Evolutionary conservation across 2,797 vertebrate species (phyloP).

Genomic region (Epinephelus coioides): DNA sequence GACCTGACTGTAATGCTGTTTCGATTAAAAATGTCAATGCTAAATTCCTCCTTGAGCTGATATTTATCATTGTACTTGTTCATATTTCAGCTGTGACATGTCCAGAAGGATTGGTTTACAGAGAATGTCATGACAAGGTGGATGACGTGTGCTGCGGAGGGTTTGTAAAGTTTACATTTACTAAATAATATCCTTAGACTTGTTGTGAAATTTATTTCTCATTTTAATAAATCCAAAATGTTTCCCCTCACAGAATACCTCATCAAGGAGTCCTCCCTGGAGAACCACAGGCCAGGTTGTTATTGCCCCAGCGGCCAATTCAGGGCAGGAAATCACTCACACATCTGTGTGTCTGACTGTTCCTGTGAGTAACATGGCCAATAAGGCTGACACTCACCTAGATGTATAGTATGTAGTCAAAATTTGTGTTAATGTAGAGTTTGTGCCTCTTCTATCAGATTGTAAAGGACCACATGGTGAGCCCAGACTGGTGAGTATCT

Average conservation of each 20-base stretch:
- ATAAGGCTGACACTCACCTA: background rate
- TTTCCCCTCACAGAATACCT: conserved; percentile 23
- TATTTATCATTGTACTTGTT: background rate
- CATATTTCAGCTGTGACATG: conserved; percentile 71
- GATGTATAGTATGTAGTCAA: background rate
- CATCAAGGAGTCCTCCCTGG: conserved; percentile 24
- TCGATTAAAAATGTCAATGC: background rate
- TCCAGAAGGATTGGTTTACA: conserved; percentile 67
- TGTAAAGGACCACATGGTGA: conserved; percentile 81
- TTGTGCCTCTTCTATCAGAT: conserved; percentile 51
- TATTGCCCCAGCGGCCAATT: conserved; percentile 72
- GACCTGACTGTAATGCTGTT: background rate
- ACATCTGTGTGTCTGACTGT: conserved; percentile 74
- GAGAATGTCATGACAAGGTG: conserved; percentile 63
- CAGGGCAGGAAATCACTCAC: conserved; percentile 69
- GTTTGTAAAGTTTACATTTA: conserved; percentile 63
- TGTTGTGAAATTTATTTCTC: background rate
- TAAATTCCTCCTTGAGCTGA: background rate
- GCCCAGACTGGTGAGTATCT: conserved; percentile 55
- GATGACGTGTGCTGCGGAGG: conserved; percentile 76
- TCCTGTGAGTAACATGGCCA: conserved; percentile 67
- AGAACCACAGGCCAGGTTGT: conserved; percentile 66
- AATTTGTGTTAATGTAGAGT: background rate
- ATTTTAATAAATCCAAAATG: background rate
- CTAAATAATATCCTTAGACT: background rate